phyloP scores from a whole-genome alignment of 2,797 vertebrate genomes.

The Parambassis ranga region DNA sequence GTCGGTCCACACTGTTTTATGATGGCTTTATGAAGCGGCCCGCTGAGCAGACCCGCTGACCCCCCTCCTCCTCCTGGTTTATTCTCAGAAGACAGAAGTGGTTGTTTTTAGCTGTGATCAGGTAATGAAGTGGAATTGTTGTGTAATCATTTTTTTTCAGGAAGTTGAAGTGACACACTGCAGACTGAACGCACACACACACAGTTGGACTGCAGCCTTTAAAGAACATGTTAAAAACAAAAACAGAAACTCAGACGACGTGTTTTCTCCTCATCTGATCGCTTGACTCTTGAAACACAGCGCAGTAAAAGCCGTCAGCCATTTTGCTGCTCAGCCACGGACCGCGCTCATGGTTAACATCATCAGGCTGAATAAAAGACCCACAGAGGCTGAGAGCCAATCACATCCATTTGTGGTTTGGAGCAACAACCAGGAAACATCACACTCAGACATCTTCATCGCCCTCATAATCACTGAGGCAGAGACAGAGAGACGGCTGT shows the following conservation, averaged over 20 bases:
- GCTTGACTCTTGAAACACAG: too few relatives aligned
- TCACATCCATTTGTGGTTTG: neutral
- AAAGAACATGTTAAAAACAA: too few relatives aligned
- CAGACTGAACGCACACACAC: neutral
- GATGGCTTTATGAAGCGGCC: conserved; percentile 89
- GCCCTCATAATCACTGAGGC: too few relatives aligned
- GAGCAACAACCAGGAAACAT: too few relatives aligned
- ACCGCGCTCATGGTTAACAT: neutral
- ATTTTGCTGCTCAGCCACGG: neutral
- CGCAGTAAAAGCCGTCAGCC: neutral
- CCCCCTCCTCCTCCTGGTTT: neutral
- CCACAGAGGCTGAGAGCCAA: neutral
- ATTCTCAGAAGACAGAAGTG: neutral
- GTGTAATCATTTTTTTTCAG: conserved; percentile 16
- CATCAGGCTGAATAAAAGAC: neutral
- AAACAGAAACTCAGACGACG: too few relatives aligned
- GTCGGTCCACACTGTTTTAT: too few relatives aligned
- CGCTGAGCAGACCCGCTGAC: conserved; percentile 85
- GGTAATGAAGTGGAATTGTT: conserved; percentile 2
- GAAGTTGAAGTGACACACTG: conserved; percentile 12
- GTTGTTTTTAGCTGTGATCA: neutral
- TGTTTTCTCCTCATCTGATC: too few relatives aligned
- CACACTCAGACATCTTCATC: too few relatives aligned
- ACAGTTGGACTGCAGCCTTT: too few relatives aligned
- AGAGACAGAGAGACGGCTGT: too few relatives aligned